Evolutionary conservation across 2,888 invertebrate species (phyloP).

Genomic region (Temnothorax ravouxi): DNA sequence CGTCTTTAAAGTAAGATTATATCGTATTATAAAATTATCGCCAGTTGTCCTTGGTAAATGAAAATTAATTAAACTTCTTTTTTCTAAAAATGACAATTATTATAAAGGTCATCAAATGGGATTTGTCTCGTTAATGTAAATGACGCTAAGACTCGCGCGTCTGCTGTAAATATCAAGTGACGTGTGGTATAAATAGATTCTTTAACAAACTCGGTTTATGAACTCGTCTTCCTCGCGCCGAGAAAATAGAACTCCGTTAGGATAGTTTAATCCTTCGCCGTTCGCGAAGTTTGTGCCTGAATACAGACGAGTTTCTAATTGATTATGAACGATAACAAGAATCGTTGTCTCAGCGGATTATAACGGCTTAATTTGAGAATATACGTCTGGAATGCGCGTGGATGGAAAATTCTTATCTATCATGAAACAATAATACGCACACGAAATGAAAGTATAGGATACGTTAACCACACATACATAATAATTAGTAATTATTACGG

Average conservation of each 20-base stretch:
- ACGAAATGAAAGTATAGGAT: background rate
- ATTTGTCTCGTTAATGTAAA: background rate
- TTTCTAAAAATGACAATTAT: background rate
- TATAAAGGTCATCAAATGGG: background rate
- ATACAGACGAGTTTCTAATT: slow-evolving; percentile 46
- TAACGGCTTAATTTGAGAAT: slow-evolving; percentile 34
- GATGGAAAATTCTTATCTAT: background rate
- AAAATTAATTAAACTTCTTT: background rate
- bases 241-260: slow-evolving; percentile 38
- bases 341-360: slow-evolving; percentile 40
- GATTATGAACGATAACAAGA: slow-evolving; percentile 41
- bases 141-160: background rate
- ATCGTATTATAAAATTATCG: background rate
- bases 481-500: background rate
- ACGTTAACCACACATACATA: too few species aligned
- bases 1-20: background rate
- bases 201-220: slow-evolving; percentile 22
- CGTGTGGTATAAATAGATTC: slow-evolving; percentile 5
- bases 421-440: background rate
- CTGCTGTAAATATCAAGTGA: slow-evolving; percentile 3
- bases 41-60: background rate
- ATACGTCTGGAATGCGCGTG: background rate
- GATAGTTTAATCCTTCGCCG: slow-evolving; percentile 24
- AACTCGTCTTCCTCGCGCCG: slow-evolving; percentile 20
- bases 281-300: slow-evolving; percentile 31